A percentile compares a stretch with the other conserved stretches of the same genome.
Evolutionary conservation across 2,888 invertebrate species (phyloP).

Genomic region (Eurois occulta): DNA sequence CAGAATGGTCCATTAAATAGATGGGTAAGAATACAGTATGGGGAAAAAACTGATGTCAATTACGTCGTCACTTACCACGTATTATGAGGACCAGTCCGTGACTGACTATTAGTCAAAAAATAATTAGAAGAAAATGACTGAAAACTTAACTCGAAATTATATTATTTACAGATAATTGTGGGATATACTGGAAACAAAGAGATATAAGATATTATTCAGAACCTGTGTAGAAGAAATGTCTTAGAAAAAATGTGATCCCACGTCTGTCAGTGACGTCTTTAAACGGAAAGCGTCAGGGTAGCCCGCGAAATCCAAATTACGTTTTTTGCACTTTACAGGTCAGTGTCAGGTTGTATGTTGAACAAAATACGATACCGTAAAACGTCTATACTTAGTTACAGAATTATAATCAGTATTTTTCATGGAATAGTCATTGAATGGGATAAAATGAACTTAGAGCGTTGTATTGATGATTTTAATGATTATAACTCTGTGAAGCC

Average conservation of each 20-base stretch:
- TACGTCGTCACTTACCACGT: conserved; percentile 31
- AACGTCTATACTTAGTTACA: no score
- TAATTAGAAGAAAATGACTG: not conserved
- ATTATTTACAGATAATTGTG: not conserved
- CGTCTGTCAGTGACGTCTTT: not conserved
- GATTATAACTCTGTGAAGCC: no score
- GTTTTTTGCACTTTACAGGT: no score
- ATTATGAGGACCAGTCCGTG: not conserved
- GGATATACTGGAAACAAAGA: not conserved
- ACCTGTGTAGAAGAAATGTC: not conserved
- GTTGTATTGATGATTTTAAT: no score
- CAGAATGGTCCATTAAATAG: conserved; percentile 8
- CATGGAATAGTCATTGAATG: no score
- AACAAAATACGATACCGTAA: no score
- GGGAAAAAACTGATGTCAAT: conserved; percentile 41
- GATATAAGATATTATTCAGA: not conserved
- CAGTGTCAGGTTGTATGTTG: no score
- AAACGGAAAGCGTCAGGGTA: no score
- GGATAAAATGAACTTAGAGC: no score
- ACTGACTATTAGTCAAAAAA: conserved; percentile 13
- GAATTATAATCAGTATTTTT: no score
- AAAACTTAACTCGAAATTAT: not conserved
- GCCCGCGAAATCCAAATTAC: no score
- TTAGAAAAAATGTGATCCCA: not conserved
- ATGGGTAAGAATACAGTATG: conserved; percentile 16